Evolutionary conservation across 1,140 invertebrate species (phyloP), one percentile per base, ranked within the genome.

Genomic region (Habropoda laboriosa): DNA sequence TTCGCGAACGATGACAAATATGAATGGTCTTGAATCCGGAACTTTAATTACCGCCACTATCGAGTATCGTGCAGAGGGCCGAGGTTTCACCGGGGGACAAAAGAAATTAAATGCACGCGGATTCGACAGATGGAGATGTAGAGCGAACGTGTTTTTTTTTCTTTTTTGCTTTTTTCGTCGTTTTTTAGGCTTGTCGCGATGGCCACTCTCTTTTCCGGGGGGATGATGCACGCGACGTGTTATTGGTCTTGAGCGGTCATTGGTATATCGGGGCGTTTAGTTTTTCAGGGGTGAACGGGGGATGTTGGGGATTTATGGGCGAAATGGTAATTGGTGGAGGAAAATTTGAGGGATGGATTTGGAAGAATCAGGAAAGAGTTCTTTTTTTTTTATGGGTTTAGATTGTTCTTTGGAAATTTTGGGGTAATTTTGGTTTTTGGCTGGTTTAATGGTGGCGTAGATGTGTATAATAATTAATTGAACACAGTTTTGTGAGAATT

Each of bases 1-100:
- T 71, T 40, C 53, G 38, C 21, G 32, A 60, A 35, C 77, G 77
- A 79, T 71, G 58, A 73, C 68, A 79, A 80, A 85, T 83, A 75
- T 71, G 66, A 79, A 85, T 67, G 82, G 68, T 80, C 67, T 71
- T 70, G 82, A 80, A 80, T 83, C n/a, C 64, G 82, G 78, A 85
- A 85, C 81, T 85, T 85, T 85, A 83, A 85, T 85, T 83, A 85
- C 38, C 57, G 70, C 47, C 76, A 42, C 77, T 80, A 85, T 83
- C 70, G 78, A 80, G 45, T 57, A 53, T 42, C 64, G 72, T 27
- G 24, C 10, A n/a, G n/a, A n/a, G n/a, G 13, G 45, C 13, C 4
- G 30, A n/a, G 21, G 47, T 3, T 47, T 42, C 35, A 58, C 63
- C n/a, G n/a, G n/a, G 30, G 30, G 70, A 74, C 70, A 83, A 85